Base-by-base conservation (phyloP, 2,797 vertebrate species). In the Falco concolor region DNA sequence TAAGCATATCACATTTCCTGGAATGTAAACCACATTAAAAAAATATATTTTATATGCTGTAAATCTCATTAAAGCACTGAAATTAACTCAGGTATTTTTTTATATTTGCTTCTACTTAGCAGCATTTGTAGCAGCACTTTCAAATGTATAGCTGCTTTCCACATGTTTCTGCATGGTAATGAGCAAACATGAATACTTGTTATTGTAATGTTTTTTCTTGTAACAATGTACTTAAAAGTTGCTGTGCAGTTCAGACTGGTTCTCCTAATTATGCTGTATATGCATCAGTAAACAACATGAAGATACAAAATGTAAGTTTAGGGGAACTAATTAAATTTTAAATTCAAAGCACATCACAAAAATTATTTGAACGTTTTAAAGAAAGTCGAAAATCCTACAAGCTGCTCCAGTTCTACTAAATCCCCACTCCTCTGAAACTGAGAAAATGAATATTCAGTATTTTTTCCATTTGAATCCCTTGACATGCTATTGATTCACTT, bases 391-490 rank as follows among this genome's bases (percentile, higher is more conserved):
- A 98, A 97, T 97, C 97, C 92, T 96, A 89, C 89, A 92, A 94
- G 97, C 96, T 97, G 89, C 92, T 97, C 81, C 65, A 87, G 87
- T 97, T 96, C 88, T 89, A 16, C 93, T 97, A 98, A 98, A 98
- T 98, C 98, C 97, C 90, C 97, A 84, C 80, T 70, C 96, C 96
- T 97, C 97, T 97, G 98, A 98, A 98, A 97, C 94, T 44, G 83
- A 97, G 97, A 97, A 97, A 98, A 98, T 98, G 97, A 98, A 98
- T 98, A 98, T 98, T 98, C 98, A 98, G 88, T 98, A 88, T 98
- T 97, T 97, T 93, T 97, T 96, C 92, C 93, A 93, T 98, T 97
- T 97, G 93, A 96, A 90, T 96, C 97, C 97, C 97, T 96, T 98
- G 97, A 96, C 97, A 94, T 96, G 72, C 96, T 98, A 98, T 98